Evolutionary conservation across 2,113 vertebrate species (phyloP), one percentile per base, ranked within the genome.

Genomic region (Oreochromis niloticus): DNA sequence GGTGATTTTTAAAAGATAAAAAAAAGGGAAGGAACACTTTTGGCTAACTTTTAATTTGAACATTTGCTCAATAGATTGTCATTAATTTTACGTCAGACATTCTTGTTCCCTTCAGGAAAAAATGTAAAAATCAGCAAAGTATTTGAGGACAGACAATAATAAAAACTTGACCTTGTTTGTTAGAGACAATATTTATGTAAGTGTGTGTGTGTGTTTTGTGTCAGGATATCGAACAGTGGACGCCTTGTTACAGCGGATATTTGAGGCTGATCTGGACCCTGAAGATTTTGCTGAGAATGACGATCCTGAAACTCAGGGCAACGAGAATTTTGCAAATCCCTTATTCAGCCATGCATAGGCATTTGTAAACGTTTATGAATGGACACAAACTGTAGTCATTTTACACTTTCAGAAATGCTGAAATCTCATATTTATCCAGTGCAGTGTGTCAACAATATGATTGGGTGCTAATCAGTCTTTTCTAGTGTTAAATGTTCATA

Each of bases 141-240:
- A 30, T 30, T 19, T 75, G 71, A 48, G 43, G 43, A 48, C 14
- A 75, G 43, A 32, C 16, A 2, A 46, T 48, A 75, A 56, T 17
- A 10, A 22, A 41, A 39, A 59, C 39, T 1, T 17, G 36, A 22
- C 12, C 6, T 22, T 27, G 19, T 81, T n/a, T 27, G 19, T 81
- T 16, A 34, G 11, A 63, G 41, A 27, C 24, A 55, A 59, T 71
- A 61, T 46, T 61, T 56, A 57, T 84, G 2, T 71, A 11, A 80
- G 34, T 7, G 19, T 12, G 22, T 24, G 22, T 24, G 10, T 3
- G 43, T 79, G 22, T 66, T 14, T 66, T 9, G 11, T n/a, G 6
- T 8, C 83, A 99, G 98, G 97, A 7, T 98, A 98, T 84, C 97
- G 96, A 86, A 99, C 98, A 0, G 97, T 98, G 68, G 98, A 99